Evolutionary conservation across 2,113 vertebrate species (phyloP), one percentile per base, ranked within the genome.

Genomic region (Bothrops jararaca): DNA sequence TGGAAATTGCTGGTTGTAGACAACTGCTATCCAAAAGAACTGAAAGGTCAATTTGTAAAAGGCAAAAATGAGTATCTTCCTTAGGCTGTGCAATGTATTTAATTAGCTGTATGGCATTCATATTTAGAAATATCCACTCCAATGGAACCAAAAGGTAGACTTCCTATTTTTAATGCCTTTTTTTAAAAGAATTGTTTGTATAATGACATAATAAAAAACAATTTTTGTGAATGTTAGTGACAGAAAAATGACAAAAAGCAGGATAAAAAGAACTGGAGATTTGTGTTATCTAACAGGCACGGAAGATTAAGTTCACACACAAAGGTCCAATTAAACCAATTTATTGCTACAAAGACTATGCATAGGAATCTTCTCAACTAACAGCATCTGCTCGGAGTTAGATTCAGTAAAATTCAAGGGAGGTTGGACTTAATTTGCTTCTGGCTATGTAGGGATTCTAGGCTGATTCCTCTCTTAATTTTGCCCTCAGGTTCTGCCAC

Each of bases 1-100:
- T 90, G 64, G 57, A 94, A 94, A 74, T 87, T 74, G 57, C 48
- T 90, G 58, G 89, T 74, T 94, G 58, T n/a, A 88, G 34, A 90
- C 53, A 88, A 90, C 11, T 89, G 24, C 85, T 90, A 6, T 74
- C 53, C 26, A 60, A 93, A 89, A 10, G 22, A 92, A 20, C 34
- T 90, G 54, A 91, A 92, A 3, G 0, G 15, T 94, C 94, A 86
- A 64, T 57, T 5, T 91, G 64, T 22, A 94, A 92, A 94, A 57
- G 48, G 20, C 4, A 94, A 85, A 94, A 94, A 29, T 23, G 24
- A 15, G 60, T 29, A 34, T 2, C 0, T 91, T 53, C 4, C 50
- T 89, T 90, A 86, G n/a, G 8, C 1, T 85, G 2, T 90, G 15
- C 13, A 92, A 10, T 12, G 26, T 29, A 29, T 54, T 80, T 2